A percentile compares a stretch with the other conserved stretches of the same genome.
Conservation (phyloP, 2,888 invertebrate genomes). For the Orchestes rusci region DNA sequence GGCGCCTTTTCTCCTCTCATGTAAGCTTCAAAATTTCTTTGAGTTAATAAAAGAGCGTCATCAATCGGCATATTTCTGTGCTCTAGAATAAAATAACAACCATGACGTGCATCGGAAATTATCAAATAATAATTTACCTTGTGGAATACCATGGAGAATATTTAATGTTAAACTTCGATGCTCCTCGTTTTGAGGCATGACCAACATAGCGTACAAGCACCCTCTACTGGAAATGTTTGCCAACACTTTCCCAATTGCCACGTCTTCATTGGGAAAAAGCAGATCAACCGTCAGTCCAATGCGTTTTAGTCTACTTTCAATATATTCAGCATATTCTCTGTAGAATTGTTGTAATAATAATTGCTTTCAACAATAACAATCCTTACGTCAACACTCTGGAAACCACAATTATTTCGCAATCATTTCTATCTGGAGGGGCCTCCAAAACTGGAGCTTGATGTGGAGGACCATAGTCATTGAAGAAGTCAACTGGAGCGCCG, state of each 20-base stretch:
- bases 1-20: slow-evolving; percentile 45
- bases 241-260: slow-evolving; percentile 68
- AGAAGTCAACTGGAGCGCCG: too few relatives aligned
- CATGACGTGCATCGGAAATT: too few relatives aligned
- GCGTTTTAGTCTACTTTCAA: slow-evolving; percentile 73
- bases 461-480: slow-evolving; percentile 34
- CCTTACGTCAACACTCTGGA: slow-evolving; percentile 75
- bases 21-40: slow-evolving; percentile 61
- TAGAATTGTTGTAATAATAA: too few relatives aligned
- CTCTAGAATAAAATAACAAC: slow-evolving; percentile 50
- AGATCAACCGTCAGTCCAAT: slow-evolving; percentile 77
- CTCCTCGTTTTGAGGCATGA: slow-evolving; percentile 79
- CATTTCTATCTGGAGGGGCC: slow-evolving; percentile 56
- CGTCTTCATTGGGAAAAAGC: slow-evolving; percentile 86
- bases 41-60: slow-evolving; percentile 75
- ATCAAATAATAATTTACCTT: slow-evolving; percentile 56
- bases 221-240: slow-evolving; percentile 86
- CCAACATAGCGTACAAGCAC: slow-evolving; percentile 80
- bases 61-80: slow-evolving; percentile 95
- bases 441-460: slow-evolving; percentile 30
- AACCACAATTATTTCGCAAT: slow-evolving; percentile 87
- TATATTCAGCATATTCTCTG: slow-evolving; percentile 81
- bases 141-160: slow-evolving; percentile 83
- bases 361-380: too few relatives aligned
- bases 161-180: slow-evolving; percentile 83